Conservation (phyloP, 2,888 invertebrate genomes). For the Drosophila putrida region DNA sequence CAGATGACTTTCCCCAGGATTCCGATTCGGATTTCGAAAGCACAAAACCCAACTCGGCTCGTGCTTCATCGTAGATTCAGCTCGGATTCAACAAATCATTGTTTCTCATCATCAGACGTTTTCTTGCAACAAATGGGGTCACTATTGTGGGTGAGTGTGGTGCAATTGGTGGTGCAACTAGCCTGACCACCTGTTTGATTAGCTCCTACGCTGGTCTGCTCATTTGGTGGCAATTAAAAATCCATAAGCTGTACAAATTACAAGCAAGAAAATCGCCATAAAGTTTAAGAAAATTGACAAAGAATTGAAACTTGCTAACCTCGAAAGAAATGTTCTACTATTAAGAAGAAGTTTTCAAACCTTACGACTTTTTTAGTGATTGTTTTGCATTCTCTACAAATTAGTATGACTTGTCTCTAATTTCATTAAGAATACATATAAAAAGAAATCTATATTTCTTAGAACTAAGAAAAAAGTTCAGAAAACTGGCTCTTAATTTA, state of each 20-base stretch:
- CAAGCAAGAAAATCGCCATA: conserved; percentile 1
- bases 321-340: no score
- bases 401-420: no score
- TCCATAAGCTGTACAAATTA: conserved; percentile 53
- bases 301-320: no score
- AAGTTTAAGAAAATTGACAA: no score
- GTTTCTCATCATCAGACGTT: conserved; percentile 52
- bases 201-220: not conserved
- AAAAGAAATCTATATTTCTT: no score
- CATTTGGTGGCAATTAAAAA: conserved; percentile 51
- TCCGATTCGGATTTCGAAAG: conserved; percentile 60
- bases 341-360: no score
- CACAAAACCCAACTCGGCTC: conserved; percentile 39
- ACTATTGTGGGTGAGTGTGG: conserved; percentile 27
- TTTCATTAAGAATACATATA: no score
- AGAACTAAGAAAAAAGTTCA: no score
- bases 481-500: no score
- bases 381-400: no score
- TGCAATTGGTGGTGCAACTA: conserved; percentile 8
- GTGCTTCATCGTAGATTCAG: conserved; percentile 55
- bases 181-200: conserved; percentile 19
- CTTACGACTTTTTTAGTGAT: no score
- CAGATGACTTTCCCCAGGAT: conserved; percentile 47
- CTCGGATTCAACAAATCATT: conserved; percentile 57
- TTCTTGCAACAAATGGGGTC: conserved; percentile 24